Evolutionary conservation across 92 coral and sea anemone species (phyloP).

Genomic region (Siderastrea siderea): DNA sequence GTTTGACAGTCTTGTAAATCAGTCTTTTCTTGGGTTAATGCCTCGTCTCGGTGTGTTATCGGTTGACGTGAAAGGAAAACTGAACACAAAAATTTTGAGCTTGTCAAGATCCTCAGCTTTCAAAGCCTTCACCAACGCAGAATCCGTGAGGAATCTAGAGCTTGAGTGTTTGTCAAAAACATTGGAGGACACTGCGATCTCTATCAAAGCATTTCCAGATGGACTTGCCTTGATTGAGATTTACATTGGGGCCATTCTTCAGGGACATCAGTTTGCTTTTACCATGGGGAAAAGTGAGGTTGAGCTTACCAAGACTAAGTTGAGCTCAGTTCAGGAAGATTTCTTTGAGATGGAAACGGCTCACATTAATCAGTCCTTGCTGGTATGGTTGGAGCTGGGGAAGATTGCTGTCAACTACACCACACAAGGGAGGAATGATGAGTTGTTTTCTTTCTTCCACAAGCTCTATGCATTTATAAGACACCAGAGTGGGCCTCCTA

Average conservation of each 20-base stretch:
- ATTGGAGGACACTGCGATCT: conserved; percentile 19
- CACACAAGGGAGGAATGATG: not conserved
- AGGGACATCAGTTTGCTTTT: conserved; percentile 33
- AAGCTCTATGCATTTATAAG: not conserved
- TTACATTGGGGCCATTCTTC: conserved; percentile 11
- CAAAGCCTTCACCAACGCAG: not conserved
- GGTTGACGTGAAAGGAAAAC: conserved; percentile 2
- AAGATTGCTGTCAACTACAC: conserved; percentile 30
- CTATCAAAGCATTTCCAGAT: conserved; percentile 4
- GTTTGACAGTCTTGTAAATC: conserved; percentile 11
- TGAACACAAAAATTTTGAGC: conserved; percentile 11
- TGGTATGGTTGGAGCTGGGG: conserved; percentile 24
- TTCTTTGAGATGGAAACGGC: conserved; percentile 25
- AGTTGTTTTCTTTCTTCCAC: conserved; percentile 1
- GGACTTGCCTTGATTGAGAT: conserved; percentile 2
- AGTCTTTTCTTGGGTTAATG: conserved; percentile 7
- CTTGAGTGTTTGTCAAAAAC: conserved; percentile 35
- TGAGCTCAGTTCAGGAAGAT: conserved; percentile 17
- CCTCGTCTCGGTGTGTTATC: conserved; percentile 29
- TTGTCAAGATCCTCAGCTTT: conserved; percentile 1
- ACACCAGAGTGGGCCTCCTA: not conserved
- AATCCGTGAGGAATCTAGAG: conserved; percentile 7
- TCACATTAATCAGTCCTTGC: conserved; percentile 27
- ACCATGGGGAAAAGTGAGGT: conserved; percentile 11
- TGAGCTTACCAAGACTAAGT: conserved; percentile 1